A percentile compares a stretch with the other conserved stretches of the same genome.
Evolutionary conservation across 2,888 invertebrate genomes (phyloP).

Genomic region (Gastrophysa polygoni): DNA sequence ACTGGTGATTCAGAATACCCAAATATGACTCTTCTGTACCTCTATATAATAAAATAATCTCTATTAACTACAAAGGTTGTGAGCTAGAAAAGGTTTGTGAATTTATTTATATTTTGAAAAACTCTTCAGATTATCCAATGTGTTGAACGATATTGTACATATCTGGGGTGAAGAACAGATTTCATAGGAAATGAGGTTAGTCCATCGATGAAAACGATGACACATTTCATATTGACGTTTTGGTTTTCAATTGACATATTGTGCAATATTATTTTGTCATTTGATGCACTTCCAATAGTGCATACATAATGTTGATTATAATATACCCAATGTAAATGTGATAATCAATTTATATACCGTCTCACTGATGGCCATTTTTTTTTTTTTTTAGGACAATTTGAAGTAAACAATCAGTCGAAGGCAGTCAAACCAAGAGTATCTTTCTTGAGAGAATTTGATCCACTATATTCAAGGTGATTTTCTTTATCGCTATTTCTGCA

Average conservation of each 20-base stretch:
- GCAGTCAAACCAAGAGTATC: conserved; percentile 5
- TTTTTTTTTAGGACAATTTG: background rate
- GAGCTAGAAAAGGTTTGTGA: background rate
- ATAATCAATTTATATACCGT: too few relatives aligned
- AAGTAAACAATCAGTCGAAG: background rate
- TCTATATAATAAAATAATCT: conserved; percentile 1
- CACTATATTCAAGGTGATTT: conserved; percentile 12
- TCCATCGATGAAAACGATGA: conserved; percentile 1
- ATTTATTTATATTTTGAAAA: background rate
- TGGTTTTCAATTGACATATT: conserved; percentile 14
- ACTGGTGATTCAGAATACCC: conserved; percentile 5
- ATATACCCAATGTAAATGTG: too few relatives aligned
- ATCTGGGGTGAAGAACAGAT: too few relatives aligned
- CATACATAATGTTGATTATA: background rate
- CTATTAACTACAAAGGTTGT: background rate
- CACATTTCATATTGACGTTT: conserved; percentile 11
- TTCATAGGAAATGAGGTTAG: background rate
- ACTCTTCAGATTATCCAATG: background rate
- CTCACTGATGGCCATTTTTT: background rate
- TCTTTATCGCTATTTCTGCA: background rate
- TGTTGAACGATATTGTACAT: background rate
- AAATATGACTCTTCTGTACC: conserved; percentile 14
- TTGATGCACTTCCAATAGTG: conserved; percentile 16
- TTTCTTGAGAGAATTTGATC: conserved; percentile 12
- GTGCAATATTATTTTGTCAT: conserved; percentile 23